Evolutionary conservation across 2,888 invertebrate species (phyloP), one percentile per base, ranked within the genome.

Genomic region (Lasioglossum lativentre): DNA sequence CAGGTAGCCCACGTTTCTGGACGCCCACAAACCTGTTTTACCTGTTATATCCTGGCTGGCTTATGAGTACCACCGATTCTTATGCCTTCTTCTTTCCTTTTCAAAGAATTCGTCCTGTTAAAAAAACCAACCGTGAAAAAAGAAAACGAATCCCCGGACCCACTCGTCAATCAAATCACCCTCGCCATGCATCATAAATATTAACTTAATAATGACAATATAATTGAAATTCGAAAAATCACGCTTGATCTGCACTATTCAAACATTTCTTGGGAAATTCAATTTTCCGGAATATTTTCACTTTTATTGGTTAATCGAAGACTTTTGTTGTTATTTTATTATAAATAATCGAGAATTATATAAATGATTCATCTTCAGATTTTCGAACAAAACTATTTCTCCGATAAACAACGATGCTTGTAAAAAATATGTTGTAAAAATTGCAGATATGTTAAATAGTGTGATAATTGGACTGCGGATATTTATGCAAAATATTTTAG

Each of bases 11-110:
- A 86, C 78, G 72, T 86, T 86, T 88, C 86, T 76, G 90, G 93
- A 93, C 94, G 92, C 93, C 94, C 93, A 93, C 94, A 94, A 94
- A 94, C 94, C 94, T 92, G 94, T 94, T 94, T 93, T 93, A 93
- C 94, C 94, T 93, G 94, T 93, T 94, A 92, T 90, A 85, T 92
- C 91, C 90, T 91, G 86, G 83, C 86, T 88, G 88, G 90, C 90
- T 90, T 91, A 92, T 90, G 90, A 92, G 90, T 90, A 88, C 89
- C 90, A 87, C 88, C 91, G 80, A 85, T 90, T 90, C 86, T 83
- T 87, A 81, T 77, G 82, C 47, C 78, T 72, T 63, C 78, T 86
- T 83, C 83, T 88, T 90, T 85, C 68, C 74, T 66, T 42, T 74
- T 45, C 14, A 59, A 73, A 71, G 76, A 52, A 71, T 42, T 74